Base-by-base conservation (phyloP, 2,888 invertebrate species). In the Craniophora ligustri region DNA sequence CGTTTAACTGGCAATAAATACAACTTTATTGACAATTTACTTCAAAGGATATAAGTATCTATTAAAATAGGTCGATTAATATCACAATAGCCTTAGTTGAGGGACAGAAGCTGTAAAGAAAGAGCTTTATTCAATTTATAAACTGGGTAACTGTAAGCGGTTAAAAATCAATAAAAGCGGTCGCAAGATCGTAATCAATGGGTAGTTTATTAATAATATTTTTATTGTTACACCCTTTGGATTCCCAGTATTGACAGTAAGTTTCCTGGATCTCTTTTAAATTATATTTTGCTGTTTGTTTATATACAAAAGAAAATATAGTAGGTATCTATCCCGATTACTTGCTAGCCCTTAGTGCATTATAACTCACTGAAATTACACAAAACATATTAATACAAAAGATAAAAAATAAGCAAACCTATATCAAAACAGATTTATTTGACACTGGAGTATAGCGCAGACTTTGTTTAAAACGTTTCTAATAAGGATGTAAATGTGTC, bases 121-220 rank as follows among this genome's bases (percentile, higher is more conserved):
- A 3, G 7, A 34, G 15, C 7, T 26, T 16, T 14, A 14, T 18
- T 31, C 3, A 39, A 26, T 19, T 39, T 47, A 14, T 15, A 13
- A 32, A 32, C n/a, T 23, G 44, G 21, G 3, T 6, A 31, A 39
- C 3, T 13, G 2, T 8, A 15, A 18, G 10, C 19, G n/a, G n/a
- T 31, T 10, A 21, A 16, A 44, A 21, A 39, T 50, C 23, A 15
- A 45, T 50, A 16, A 53, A 47, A 50, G 14, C 41, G 18, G 35
- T 46, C 55, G 32, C 39, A 31, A 44, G 45, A 48, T 46, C 34
- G 56, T 39, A 34, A 55, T 67, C 53, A 60, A 65, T 54, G 50
- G 18, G 28, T 45, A 48, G 41, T 66, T n/a, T 73, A 79, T 75
- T 78, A 75, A 75, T 78, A 76, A 76, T 67, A 72, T 75, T 75